Evolutionary conservation across 2,888 invertebrate genomes (phyloP), one percentile per base, ranked within the genome.

Genomic region (Strigamia transsilvanica): DNA sequence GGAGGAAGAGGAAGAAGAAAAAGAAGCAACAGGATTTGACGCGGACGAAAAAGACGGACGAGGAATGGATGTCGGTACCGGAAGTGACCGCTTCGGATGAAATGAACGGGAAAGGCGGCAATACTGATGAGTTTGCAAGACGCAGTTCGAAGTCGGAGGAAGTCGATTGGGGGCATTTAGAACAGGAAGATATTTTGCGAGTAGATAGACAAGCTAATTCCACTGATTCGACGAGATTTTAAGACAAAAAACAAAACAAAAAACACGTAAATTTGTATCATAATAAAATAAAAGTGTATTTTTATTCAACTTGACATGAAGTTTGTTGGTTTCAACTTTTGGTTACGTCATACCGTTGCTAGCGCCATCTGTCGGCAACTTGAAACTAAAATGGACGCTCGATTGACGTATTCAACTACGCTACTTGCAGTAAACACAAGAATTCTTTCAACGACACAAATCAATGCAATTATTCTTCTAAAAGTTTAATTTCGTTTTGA

Each of bases 1-100:
- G 13, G 73, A 73, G 27, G 73, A 73, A 73, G 73, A 73, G 27
- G 13, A 73, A 73, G 73, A 73, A 73, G 73, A 73, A 73, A 32
- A 56, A 56, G 21, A 6, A 21, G 61, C 61, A 66, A 10, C 61
- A 66, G 23, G 23, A 21, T 12, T 5, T 2, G 18, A 4, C 21
- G 23, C 61, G n/a, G n/a, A 13, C 13, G 13, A 21, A 73, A 15
- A 73, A 73, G 73, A n/a, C 6, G 3, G 73, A 73, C 27, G 13
- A 32, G 6, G 73, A 73, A 15, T 73, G 73, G 73, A 73, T 73
- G 73, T 23, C 73, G 15, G n/a, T 73, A n/a, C 73, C 73, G 32
- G 73, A 73, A 32, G 73, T 73, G 27, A 32, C 4, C 7, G 32
- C 73, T 27, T 73, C 73, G 3, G 73, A 73, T 2, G 73, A 73